Evolutionary conservation across 2,888 invertebrate species (phyloP).

Genomic region (Endomychus coccineus): DNA sequence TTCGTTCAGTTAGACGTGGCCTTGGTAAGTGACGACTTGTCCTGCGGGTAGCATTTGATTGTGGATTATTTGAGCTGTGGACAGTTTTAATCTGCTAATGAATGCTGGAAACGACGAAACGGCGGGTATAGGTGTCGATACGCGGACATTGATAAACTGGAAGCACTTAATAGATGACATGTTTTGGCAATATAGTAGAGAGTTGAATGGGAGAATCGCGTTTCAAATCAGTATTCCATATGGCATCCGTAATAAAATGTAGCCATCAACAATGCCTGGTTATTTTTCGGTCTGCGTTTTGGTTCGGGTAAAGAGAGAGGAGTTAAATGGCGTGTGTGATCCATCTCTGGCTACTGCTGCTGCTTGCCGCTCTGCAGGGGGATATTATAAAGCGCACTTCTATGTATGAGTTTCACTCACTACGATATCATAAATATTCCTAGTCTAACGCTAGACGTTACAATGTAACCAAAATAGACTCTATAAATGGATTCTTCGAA

Average conservation of each 20-base stretch:
- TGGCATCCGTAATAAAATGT: constrained; percentile 37
- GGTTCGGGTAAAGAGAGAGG: constrained; percentile 23
- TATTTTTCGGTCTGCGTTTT: constrained; percentile 40
- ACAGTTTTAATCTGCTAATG: neutral
- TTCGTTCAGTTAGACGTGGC: no score
- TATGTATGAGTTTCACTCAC: no score
- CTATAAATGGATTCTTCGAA: no score
- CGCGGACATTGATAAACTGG: constrained; percentile 2
- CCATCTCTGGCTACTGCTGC: constrained; percentile 37
- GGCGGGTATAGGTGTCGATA: neutral
- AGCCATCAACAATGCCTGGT: constrained; percentile 39
- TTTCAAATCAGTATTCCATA: constrained; percentile 38
- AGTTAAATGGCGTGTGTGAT: constrained; percentile 42
- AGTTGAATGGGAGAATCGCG: constrained; percentile 20
- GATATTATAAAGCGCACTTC: constrained; percentile 30
- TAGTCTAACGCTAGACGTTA: no score
- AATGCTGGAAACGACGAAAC: neutral
- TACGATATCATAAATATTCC: no score
- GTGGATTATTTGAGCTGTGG: no score
- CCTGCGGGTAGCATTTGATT: no score
- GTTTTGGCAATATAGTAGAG: constrained; percentile 29
- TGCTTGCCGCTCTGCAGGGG: no score
- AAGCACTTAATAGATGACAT: constrained; percentile 27
- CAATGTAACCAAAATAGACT: no score
- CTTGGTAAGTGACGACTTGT: no score